Evolutionary conservation across 1,140 invertebrate species (phyloP).

Genomic region (Pentalonia nigronervosa): DNA sequence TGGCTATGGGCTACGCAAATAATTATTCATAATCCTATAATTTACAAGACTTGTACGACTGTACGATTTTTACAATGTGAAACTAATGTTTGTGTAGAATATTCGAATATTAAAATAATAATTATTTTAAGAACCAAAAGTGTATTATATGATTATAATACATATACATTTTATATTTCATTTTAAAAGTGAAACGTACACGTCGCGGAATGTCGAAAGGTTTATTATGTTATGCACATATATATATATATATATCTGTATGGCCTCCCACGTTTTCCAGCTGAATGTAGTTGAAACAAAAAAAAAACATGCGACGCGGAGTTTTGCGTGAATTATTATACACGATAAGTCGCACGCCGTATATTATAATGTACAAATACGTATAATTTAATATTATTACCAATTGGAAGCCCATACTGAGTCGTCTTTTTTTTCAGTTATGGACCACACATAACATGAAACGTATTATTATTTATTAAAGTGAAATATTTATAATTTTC

Average conservation of each 20-base stretch:
- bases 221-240: not conserved
- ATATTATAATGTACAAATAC: not conserved
- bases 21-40: not conserved
- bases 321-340: not conserved
- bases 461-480: no score
- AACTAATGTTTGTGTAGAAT: not conserved
- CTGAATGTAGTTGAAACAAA: not conserved
- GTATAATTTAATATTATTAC: constrained; percentile 20
- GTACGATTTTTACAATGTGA: not conserved
- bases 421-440: not conserved
- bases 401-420: constrained; percentile 6
- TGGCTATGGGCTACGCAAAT: not conserved
- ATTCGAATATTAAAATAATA: not conserved
- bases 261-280: not conserved
- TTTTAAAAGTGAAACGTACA: not conserved
- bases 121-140: not conserved
- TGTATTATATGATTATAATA: not conserved
- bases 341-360: not conserved
- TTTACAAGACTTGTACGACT: no score
- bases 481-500: no score
- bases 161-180: not conserved
- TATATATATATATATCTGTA: not conserved
- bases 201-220: not conserved
- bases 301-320: not conserved
- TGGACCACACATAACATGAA: no score